Percentiles rank a stretch among this genome's conserved stretches.
Evolutionary conservation across 1,140 invertebrate species (phyloP).

Genomic region (Ceratina calcarata): DNA sequence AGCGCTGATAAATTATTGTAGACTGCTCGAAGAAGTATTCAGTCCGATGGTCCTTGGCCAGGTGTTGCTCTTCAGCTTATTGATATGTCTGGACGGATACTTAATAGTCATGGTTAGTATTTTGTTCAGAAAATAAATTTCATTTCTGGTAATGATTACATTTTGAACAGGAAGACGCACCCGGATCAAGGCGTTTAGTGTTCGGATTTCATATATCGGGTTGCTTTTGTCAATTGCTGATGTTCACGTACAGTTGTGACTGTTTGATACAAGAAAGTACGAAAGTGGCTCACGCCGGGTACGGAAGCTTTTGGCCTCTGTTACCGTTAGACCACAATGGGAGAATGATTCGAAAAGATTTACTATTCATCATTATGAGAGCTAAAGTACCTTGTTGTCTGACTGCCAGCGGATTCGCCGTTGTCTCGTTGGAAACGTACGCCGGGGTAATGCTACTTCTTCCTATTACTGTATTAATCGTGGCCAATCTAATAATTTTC

Average conservation of each 20-base stretch:
- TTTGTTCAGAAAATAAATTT: no score
- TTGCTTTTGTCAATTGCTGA: constrained; percentile 28
- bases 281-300: constrained; percentile 31
- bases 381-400: constrained; percentile 38
- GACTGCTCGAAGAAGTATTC: no score
- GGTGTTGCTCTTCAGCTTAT: no score
- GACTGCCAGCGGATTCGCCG: constrained; percentile 53
- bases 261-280: constrained; percentile 29
- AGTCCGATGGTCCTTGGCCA: no score
- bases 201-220: constrained; percentile 27
- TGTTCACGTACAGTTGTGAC: constrained; percentile 54
- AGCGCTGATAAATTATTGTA: no score
- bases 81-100: no score
- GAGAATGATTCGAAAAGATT: constrained; percentile 26
- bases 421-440: constrained; percentile 53
- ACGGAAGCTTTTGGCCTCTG: constrained; percentile 22
- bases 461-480: no score
- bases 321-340: constrained; percentile 11
- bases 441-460: constrained; percentile 35
- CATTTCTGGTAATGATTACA: not conserved
- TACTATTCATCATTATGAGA: constrained; percentile 44
- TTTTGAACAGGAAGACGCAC: not conserved
- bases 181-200: not conserved
- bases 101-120: no score
- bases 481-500: no score